Evolutionary conservation across 2,888 invertebrate species (phyloP).

Genomic region (Limnephilus lunatus): DNA sequence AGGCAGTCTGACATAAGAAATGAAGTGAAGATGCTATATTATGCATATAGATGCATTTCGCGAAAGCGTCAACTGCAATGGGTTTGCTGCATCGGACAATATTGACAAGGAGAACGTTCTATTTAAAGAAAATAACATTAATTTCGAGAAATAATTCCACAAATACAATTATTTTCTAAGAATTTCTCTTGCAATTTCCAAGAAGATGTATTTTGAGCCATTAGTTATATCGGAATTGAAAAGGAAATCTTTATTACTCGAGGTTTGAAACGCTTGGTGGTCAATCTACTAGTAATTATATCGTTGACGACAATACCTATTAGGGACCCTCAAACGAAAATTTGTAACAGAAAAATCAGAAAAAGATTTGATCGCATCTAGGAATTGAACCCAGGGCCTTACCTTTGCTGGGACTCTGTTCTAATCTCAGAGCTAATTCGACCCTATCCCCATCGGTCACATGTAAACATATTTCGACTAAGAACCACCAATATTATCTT

Average conservation of each 20-base stretch:
- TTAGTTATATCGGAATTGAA: neutral
- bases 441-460: too few relatives aligned
- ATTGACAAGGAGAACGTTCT: neutral
- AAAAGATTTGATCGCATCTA: too few relatives aligned
- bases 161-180: neutral
- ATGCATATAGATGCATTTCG: neutral
- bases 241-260: neutral
- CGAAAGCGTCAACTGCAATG: neutral
- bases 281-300: neutral
- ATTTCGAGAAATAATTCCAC: neutral
- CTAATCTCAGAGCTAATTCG: too few relatives aligned
- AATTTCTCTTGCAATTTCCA: neutral
- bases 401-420: too few relatives aligned
- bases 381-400: too few relatives aligned
- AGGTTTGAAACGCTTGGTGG: neutral
- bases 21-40: neutral
- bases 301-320: too few relatives aligned
- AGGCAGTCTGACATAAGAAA: neutral
- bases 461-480: too few relatives aligned
- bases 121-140: neutral
- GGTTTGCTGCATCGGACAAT: neutral
- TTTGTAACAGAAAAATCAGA: too few relatives aligned
- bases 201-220: neutral
- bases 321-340: too few relatives aligned
- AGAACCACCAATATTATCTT: too few relatives aligned